Percentiles rank a stretch among this genome's conserved stretches.
phyloP scores from a whole-genome alignment of 2,113 vertebrate genomes.

The Arizona elegans region DNA sequence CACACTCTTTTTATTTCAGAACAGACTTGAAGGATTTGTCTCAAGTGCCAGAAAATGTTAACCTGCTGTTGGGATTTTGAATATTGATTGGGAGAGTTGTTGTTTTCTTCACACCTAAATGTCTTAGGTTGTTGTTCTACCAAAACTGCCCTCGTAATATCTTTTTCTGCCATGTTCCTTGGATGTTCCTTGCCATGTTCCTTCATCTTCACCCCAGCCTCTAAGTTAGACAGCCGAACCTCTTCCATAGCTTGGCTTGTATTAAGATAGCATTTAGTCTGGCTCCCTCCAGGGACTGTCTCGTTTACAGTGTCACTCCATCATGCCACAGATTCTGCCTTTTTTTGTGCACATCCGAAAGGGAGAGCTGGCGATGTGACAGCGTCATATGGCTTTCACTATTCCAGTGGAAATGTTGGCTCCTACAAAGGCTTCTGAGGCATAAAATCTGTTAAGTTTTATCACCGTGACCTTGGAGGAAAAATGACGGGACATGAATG shows the following conservation, averaged over 20 bases:
- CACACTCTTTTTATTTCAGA: background rate
- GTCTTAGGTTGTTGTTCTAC: background rate
- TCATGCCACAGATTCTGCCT: background rate
- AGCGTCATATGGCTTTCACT: background rate
- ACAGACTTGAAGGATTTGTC: background rate
- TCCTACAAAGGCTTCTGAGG: background rate
- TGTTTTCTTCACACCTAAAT: background rate
- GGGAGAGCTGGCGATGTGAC: background rate
- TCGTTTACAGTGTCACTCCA: background rate
- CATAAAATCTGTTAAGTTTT: background rate
- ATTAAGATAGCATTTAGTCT: background rate
- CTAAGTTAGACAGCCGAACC: background rate
- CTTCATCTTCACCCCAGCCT: background rate
- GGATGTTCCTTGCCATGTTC: background rate
- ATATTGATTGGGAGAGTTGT: background rate
- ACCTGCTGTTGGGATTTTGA: background rate
- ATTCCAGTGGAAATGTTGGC: background rate
- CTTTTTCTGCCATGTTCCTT: background rate
- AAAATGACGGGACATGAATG: background rate
- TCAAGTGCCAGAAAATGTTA: background rate
- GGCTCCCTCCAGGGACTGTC: background rate
- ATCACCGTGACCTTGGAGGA: background rate
- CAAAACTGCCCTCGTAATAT: background rate
- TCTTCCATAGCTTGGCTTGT: background rate
- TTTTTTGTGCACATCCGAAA: background rate